Conservation (phyloP, 2,888 invertebrate species). For the Capitulum mitella region DNA sequence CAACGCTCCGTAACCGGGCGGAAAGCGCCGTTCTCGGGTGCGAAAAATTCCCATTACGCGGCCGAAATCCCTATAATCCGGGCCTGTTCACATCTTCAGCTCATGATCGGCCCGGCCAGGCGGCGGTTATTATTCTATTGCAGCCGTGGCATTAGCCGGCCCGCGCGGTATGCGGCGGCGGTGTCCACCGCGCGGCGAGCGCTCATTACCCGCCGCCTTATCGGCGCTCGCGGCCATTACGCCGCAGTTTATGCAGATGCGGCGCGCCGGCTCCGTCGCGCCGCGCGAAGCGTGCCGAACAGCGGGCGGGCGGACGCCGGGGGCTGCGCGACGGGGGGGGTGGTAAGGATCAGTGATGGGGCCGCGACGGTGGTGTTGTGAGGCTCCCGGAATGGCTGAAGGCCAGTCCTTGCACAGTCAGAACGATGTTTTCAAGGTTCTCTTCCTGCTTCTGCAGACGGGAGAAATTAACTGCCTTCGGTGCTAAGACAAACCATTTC, state of each 20-base stretch:
- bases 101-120: background rate
- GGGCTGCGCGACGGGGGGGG: too few relatives aligned
- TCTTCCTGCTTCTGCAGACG: too few relatives aligned
- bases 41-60: background rate
- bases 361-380: too few relatives aligned
- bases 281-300: too few relatives aligned
- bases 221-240: background rate
- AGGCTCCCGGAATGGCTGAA: too few relatives aligned
- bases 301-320: too few relatives aligned
- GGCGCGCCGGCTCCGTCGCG: background rate
- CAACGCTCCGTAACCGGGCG: background rate
- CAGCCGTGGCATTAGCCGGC: background rate
- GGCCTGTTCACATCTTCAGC: constrained; percentile 12
- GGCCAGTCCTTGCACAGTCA: too few relatives aligned
- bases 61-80: constrained; percentile 1
- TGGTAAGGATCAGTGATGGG: too few relatives aligned
- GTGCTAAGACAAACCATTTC: too few relatives aligned
- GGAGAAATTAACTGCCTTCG: too few relatives aligned
- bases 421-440: too few relatives aligned
- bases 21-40: background rate
- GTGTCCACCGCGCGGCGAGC: too few relatives aligned
- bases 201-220: background rate
- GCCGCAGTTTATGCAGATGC: background rate
- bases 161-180: background rate
- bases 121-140: constrained; percentile 5